A percentile compares a stretch with the other conserved stretches of the same genome.
Evolutionary conservation across 1,140 invertebrate genomes (phyloP).

Genomic region (Neoseiulus cucumeris): DNA sequence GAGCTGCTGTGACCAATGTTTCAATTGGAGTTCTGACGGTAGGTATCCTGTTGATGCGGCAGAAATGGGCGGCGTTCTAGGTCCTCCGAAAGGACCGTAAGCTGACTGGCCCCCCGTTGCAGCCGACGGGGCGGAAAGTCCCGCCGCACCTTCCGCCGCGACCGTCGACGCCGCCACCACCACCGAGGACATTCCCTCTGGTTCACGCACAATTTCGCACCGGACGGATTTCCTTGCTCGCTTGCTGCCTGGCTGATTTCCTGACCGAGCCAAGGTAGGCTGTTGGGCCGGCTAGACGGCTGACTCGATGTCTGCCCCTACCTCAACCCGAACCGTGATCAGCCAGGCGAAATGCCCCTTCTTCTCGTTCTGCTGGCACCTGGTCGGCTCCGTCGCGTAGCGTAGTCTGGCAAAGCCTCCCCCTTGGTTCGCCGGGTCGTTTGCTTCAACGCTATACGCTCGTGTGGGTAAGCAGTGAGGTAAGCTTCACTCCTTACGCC

Average conservation of each 20-base stretch:
- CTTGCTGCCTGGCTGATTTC: background rate
- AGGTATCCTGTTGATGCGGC: background rate
- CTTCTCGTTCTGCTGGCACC: too few species aligned
- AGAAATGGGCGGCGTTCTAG: background rate
- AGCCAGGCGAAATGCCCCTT: too few species aligned
- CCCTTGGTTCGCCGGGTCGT: background rate
- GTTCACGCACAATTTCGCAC: background rate
- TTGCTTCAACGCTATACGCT: background rate
- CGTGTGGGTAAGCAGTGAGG: too few species aligned
- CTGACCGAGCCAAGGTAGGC: too few species aligned
- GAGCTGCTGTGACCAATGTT: constrained; percentile 9
- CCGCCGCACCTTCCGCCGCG: background rate
- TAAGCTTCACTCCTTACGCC: background rate
- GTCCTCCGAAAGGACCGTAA: background rate
- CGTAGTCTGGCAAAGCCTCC: background rate
- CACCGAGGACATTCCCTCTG: background rate
- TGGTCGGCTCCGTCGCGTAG: background rate
- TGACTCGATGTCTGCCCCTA: too few species aligned
- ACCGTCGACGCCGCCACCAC: background rate
- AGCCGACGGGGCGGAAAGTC: background rate
- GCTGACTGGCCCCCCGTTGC: background rate
- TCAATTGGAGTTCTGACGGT: constrained; percentile 6
- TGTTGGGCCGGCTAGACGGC: too few species aligned
- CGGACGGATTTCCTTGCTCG: background rate
- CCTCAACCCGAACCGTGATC: too few species aligned